Evolutionary conservation across 2,113 vertebrate species (phyloP), one percentile per base, ranked within the genome.

Genomic region (Pelvicachromis taeniatus): DNA sequence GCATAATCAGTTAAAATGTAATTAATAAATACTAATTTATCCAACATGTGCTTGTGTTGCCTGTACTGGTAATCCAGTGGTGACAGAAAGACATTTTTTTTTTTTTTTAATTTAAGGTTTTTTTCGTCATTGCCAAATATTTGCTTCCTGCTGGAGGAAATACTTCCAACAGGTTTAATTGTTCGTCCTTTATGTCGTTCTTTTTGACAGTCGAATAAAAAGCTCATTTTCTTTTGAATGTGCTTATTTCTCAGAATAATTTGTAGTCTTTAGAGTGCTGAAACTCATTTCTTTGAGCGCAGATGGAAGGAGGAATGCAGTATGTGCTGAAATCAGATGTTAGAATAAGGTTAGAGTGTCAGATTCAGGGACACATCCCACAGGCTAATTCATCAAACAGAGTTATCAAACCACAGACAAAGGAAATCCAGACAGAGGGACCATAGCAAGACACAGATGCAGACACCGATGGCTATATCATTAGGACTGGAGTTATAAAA

Each of bases 401-500:
- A 93, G 90, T 92, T 91, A 88, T 94, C 90, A 93, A 88, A 85
- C 42, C 82, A 68, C 77, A 87, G 85, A 84, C 8, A 10, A 17
- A 84, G 80, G 3, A 82, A 84, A 87, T 80, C 55, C 78, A 86
- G 84, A 86, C 81, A 77, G 42, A 38, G 80, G 80, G 42, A 81
- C 19, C 50, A 31, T 14, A 16, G 80, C 10, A 59, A 78, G 55
- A 82, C 55, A 21, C 53, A 81, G 77, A 90, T 53, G 5, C 29
- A 83, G 83, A 80, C 87, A 86, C 92, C 91, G 17, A 83, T 19
- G 91, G 91, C 91, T 83, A 89, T 81, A 89, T 90, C 90, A 89
- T 93, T 93, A 92, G 93, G 89, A 93, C 85, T 81, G 0, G 85
- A 93, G 92, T 90, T 94, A 93, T 93, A 93, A 93, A 94, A 94